Percentiles rank a stretch among this genome's conserved stretches.
phyloP scores from a whole-genome alignment of 2,888 invertebrate genomes.

The Drosophila eohydei region DNA sequence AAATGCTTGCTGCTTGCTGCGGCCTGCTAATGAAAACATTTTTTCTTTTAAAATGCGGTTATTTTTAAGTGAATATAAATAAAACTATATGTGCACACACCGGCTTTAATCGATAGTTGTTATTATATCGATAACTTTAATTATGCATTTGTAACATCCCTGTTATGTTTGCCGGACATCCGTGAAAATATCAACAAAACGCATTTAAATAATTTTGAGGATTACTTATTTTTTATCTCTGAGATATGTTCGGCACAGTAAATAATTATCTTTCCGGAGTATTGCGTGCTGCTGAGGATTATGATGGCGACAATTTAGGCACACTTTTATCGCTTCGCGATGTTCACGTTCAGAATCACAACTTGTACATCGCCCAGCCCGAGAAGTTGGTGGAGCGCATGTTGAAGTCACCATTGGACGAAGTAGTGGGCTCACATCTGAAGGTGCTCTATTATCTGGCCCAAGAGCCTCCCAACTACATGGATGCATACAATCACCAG shows the following conservation, averaged over 20 bases:
- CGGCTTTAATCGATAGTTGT: background rate
- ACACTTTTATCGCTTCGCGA: slow-evolving; percentile 88
- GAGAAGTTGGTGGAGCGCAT: slow-evolving; percentile 89
- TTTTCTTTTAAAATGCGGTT: slow-evolving; percentile 31
- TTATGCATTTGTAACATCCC: background rate
- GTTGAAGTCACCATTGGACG: slow-evolving; percentile 90
- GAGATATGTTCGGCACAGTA: slow-evolving; percentile 72
- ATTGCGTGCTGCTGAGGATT: slow-evolving; percentile 87
- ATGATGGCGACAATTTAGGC: slow-evolving; percentile 88
- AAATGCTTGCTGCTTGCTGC: background rate
- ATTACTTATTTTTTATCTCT: background rate
- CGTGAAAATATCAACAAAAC: slow-evolving; percentile 15
- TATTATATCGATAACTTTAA: background rate
- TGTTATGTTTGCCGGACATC: slow-evolving; percentile 11
- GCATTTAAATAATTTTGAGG: background rate
- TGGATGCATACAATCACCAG: slow-evolving; percentile 92
- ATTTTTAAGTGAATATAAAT: slow-evolving; percentile 2
- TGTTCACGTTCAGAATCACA: slow-evolving; percentile 89
- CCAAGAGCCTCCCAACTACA: slow-evolving; percentile 85
- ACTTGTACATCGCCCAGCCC: slow-evolving; percentile 89
- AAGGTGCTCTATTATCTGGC: slow-evolving; percentile 86
- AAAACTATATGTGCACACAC: slow-evolving; percentile 30
- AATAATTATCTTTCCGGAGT: slow-evolving; percentile 85
- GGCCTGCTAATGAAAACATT: background rate
- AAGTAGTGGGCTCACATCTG: slow-evolving; percentile 91